Evolutionary conservation across 2,888 invertebrate genomes (phyloP).

Genomic region (Drosophila recens): DNA sequence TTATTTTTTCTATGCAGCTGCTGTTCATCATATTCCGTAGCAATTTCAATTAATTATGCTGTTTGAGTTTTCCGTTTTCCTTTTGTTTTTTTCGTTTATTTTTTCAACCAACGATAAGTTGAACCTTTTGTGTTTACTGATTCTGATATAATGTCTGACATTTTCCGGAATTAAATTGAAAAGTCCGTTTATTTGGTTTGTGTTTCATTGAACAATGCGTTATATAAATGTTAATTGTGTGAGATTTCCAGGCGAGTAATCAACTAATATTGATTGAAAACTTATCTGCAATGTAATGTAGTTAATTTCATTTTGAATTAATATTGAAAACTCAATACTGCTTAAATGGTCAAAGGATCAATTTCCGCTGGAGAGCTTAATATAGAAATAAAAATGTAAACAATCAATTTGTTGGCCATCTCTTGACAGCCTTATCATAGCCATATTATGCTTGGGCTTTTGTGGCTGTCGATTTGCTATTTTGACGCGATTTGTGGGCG

Average conservation of each 20-base stretch:
- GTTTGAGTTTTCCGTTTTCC: conserved; percentile 9
- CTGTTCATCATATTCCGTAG: background rate
- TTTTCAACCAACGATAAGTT: background rate
- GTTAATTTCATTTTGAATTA: background rate
- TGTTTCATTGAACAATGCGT: conserved; percentile 18
- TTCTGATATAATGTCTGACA: conserved; percentile 24
- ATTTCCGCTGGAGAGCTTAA: background rate
- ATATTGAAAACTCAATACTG: background rate
- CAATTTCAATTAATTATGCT: conserved; percentile 17
- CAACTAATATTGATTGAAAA: conserved; percentile 11
- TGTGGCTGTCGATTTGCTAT: conserved; percentile 14
- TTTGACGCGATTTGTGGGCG: conserved; percentile 35
- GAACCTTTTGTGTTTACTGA: conserved; percentile 21
- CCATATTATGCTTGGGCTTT: conserved; percentile 8
- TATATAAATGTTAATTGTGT: conserved; percentile 28
- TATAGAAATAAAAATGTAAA: conserved; percentile 6
- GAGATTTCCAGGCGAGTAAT: conserved; percentile 15
- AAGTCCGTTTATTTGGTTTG: conserved; percentile 5
- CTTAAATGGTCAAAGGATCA: background rate
- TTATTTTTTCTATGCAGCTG: background rate
- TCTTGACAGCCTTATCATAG: conserved; percentile 29
- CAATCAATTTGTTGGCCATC: conserved; percentile 37
- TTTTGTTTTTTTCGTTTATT: background rate
- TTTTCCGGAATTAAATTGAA: conserved; percentile 29
- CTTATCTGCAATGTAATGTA: background rate